phyloP scores from a whole-genome alignment of 92 coral and sea anemone genomes.

The Chrysogorgia sp. region DNA sequence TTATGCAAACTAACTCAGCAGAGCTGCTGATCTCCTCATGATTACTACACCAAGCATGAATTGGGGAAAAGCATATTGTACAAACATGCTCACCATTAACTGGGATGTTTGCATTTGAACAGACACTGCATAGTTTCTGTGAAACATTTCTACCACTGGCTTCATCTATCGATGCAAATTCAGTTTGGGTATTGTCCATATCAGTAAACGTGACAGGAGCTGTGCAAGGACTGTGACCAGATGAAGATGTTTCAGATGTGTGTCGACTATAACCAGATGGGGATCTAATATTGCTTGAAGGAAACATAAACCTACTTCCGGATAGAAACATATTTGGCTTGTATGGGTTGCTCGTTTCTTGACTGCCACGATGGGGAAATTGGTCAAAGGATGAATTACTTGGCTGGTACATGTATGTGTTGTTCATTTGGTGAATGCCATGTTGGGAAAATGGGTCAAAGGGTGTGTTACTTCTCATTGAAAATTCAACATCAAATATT shows the following conservation, averaged over 20 bases:
- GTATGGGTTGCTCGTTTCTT: background rate
- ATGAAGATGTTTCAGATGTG: slow-evolving; percentile 6
- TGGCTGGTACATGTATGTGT: background rate
- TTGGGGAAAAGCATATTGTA: slow-evolving; percentile 49
- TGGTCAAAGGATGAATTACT: background rate
- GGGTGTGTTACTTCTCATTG: background rate
- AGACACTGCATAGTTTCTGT: slow-evolving; percentile 28
- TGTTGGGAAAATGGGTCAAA: background rate
- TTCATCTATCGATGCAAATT: background rate
- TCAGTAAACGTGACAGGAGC: background rate
- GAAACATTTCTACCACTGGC: too few relatives aligned
- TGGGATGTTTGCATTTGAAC: slow-evolving; percentile 59
- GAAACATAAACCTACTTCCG: background rate
- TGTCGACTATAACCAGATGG: background rate
- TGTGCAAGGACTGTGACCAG: slow-evolving; percentile 5
- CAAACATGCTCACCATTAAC: slow-evolving; percentile 65
- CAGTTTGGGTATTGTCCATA: background rate
- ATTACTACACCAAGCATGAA: slow-evolving; percentile 73
- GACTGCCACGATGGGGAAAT: background rate
- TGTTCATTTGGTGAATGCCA: background rate
- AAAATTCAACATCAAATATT: background rate
- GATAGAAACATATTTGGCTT: background rate
- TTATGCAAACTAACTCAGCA: slow-evolving; percentile 57
- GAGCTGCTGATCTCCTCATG: slow-evolving; percentile 64
- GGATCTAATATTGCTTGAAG: background rate